Evolutionary conservation across 2,888 invertebrate species (phyloP).

Genomic region (Pherbina coryleti): DNA sequence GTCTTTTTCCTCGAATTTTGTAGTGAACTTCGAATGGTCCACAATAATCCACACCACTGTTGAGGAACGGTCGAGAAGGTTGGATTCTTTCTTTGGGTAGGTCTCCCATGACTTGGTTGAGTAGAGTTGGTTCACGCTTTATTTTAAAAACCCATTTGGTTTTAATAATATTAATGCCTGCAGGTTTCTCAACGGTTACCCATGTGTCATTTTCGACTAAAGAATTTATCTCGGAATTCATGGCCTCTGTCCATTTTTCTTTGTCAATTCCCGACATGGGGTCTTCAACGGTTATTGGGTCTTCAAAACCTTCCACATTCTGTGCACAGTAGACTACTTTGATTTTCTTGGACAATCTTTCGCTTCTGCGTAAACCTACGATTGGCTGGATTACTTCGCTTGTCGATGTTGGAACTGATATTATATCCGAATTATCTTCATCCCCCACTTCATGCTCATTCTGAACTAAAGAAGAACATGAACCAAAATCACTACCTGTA

Average conservation of each 20-base stretch:
- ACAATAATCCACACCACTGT: no score
- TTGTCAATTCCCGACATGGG: background rate
- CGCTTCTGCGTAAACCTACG: no score
- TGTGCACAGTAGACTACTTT: background rate
- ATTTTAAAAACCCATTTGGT: background rate
- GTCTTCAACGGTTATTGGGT: background rate
- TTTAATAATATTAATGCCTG: background rate
- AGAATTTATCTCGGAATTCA: no score
- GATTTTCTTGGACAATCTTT: no score
- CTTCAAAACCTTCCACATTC: background rate
- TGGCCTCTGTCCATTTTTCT: background rate
- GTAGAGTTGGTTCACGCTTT: background rate
- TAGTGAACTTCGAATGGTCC: background rate
- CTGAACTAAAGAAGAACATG: no score
- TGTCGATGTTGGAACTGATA: no score
- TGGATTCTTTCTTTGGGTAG: no score
- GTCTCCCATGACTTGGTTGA: no score
- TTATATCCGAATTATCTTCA: no score
- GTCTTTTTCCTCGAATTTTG: background rate
- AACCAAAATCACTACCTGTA: no score
- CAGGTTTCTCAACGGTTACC: background rate
- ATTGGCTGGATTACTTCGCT: no score
- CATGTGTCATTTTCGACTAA: background rate
- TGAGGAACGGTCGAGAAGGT: background rate
- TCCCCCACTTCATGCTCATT: no score